Evolutionary conservation across 2,888 invertebrate genomes (phyloP).

Genomic region (Diplazon laetatorius): DNA sequence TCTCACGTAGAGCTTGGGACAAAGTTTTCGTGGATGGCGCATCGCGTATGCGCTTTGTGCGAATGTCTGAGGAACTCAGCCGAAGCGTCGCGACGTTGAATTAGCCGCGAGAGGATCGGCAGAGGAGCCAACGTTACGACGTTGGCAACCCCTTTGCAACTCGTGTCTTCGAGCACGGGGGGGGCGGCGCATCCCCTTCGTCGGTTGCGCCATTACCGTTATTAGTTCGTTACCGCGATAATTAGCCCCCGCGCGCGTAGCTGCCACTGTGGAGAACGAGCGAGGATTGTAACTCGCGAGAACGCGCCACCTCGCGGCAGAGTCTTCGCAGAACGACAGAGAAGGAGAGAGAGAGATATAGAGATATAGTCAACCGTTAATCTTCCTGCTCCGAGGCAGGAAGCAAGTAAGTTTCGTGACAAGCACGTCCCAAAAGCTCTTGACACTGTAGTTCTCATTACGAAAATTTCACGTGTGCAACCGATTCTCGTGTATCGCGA

Average conservation of each 20-base stretch:
- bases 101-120: conserved; percentile 46
- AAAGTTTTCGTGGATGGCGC: conserved; percentile 14
- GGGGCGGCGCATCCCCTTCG: conserved; percentile 45
- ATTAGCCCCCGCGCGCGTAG: conserved; percentile 61
- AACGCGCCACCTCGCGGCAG: background rate
- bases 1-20: conserved; percentile 1
- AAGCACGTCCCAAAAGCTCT: conserved; percentile 41
- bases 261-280: conserved; percentile 35
- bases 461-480: conserved; percentile 33
- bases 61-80: conserved; percentile 47
- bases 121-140: conserved; percentile 29
- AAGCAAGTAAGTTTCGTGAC: conserved; percentile 58
- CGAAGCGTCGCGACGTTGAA: conserved; percentile 59
- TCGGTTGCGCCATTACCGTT: conserved; percentile 66
- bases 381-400: conserved; percentile 34
- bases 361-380: conserved; percentile 44
- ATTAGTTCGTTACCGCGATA: conserved; percentile 68
- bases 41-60: conserved; percentile 63
- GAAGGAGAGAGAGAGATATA: no score
- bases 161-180: conserved; percentile 51
- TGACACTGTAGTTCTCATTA: background rate
- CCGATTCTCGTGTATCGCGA: conserved; percentile 7
- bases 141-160: conserved; percentile 38
- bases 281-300: conserved; percentile 43
- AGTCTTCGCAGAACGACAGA: conserved; percentile 49